Base-by-base conservation (phyloP, 1,140 invertebrate genomes). In the Drosophila insularis region DNA sequence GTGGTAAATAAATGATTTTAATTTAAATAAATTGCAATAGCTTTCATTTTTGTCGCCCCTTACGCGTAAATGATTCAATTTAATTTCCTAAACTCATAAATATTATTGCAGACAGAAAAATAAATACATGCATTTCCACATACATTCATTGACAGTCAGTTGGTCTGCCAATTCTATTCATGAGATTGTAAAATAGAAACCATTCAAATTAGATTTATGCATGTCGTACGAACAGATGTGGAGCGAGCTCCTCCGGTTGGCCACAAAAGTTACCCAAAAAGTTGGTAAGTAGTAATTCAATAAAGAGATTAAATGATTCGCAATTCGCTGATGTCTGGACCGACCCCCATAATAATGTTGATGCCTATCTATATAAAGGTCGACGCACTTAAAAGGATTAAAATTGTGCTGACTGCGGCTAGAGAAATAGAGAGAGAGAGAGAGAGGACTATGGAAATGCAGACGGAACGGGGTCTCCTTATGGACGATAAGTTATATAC, bases 361-460 rank as follows among this genome's bases (percentile, higher is more conserved):
- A 62, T 32, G 63, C 19, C 60, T 54, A 43, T 64, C 23, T 43
- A 13, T 43, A 37, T 46, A 37, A 50, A 50, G 60, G 32, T 32
- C 56, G 81, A 68, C 74, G 77, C 82, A 86, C 82, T 86, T 86
- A 87, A 86, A 86, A 86, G 79, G 82, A 86, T 86, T 86, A 86
- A 75, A 60, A 76, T 82, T 87, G 75, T 87, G 79, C 79, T 85
- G 65, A 78, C 82, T 64, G 75, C 56, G 71, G 59, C 19, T 69
- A 39, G 66, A 64, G 63, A 64, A 71, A 37, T 39, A 79, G 64
- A 2, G 2, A 10, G 32, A 35, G 5, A 19, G 32, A 50, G 56
- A 7, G 13, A 1, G n/a, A 19, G 13, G 14, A 62, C 27, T 35
- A 27, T 27, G 35, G 35, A 37, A 11, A 35, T 35, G 32, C 2